These are phyloP conservation scores for Clepsis dumicolana DNA, from an alignment of 2,888 invertebrate species.

Conservation along the genomic window DNA sequence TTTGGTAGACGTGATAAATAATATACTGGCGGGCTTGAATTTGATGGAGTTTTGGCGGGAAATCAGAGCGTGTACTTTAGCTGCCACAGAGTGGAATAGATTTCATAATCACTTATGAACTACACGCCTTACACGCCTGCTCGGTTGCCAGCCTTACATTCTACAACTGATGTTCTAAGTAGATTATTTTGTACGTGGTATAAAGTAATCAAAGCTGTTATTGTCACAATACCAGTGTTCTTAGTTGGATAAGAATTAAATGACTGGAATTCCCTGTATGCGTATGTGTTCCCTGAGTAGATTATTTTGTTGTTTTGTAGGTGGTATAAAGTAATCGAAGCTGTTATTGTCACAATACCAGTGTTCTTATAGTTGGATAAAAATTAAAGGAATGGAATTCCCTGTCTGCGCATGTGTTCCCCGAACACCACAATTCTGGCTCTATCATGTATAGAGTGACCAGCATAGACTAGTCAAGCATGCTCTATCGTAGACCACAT, in stretches of 20 bases:
- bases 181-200: not conserved
- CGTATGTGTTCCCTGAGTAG: too few species aligned
- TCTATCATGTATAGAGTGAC: too few species aligned
- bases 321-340: too few species aligned
- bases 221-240: not conserved
- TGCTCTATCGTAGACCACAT: too few species aligned
- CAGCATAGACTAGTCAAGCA: too few species aligned
- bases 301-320: too few species aligned
- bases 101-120: not conserved
- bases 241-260: not conserved
- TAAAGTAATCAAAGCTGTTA: not conserved
- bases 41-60: constrained; percentile 77
- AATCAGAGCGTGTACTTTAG: constrained; percentile 53
- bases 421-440: too few species aligned
- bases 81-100: not conserved
- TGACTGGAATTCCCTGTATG: too few species aligned
- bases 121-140: not conserved
- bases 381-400: too few species aligned
- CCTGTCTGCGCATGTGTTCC: too few species aligned
- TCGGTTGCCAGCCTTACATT: not conserved
- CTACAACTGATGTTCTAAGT: not conserved
- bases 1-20: constrained; percentile 79
- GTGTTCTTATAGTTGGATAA: too few species aligned
- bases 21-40: constrained; percentile 74
- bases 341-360: too few species aligned